Percentiles rank a stretch among this genome's conserved stretches.
phyloP scores from a whole-genome alignment of 1,140 invertebrate genomes.

The Octopus sinensis region DNA sequence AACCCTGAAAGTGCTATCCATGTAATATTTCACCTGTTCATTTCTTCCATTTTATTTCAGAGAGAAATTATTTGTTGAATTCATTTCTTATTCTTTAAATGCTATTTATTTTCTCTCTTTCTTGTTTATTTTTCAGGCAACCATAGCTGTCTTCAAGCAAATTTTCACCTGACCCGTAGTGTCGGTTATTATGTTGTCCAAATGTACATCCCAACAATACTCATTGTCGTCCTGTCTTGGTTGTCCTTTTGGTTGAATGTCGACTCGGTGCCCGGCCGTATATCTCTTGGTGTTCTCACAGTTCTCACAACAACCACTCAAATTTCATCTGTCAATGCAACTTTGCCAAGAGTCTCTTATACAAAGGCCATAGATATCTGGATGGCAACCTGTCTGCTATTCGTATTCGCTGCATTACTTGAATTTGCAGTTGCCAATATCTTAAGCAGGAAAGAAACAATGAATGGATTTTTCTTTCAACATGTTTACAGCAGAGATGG shows the following conservation, averaged over 20 bases:
- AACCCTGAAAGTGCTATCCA: too few relatives aligned
- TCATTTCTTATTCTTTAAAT: too few relatives aligned
- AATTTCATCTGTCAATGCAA: constrained; percentile 42
- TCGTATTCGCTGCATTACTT: constrained; percentile 50
- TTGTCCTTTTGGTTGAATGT: constrained; percentile 53
- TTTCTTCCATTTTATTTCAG: too few relatives aligned
- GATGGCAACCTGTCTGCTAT: constrained; percentile 52
- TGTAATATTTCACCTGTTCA: too few relatives aligned
- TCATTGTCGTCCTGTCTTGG: constrained; percentile 53
- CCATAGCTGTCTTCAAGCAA: constrained; percentile 45
- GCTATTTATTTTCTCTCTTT: neutral
- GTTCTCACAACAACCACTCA: constrained; percentile 52
- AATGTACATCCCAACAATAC: constrained; percentile 51
- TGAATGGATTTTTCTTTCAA: constrained; percentile 39
- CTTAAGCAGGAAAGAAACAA: constrained; percentile 41
- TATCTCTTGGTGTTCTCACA: constrained; percentile 49
- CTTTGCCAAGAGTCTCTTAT: constrained; percentile 47
- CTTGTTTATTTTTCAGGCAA: constrained; percentile 33
- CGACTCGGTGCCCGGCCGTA: constrained; percentile 47
- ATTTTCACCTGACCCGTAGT: constrained; percentile 42
- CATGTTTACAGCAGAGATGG: constrained; percentile 34
- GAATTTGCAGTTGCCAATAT: constrained; percentile 54
- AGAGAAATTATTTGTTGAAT: too few relatives aligned
- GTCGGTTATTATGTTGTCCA: constrained; percentile 51
- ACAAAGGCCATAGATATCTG: constrained; percentile 55